Base-by-base conservation (phyloP, 2,113 vertebrate genomes). In the Megaleporinus macrocephalus region DNA sequence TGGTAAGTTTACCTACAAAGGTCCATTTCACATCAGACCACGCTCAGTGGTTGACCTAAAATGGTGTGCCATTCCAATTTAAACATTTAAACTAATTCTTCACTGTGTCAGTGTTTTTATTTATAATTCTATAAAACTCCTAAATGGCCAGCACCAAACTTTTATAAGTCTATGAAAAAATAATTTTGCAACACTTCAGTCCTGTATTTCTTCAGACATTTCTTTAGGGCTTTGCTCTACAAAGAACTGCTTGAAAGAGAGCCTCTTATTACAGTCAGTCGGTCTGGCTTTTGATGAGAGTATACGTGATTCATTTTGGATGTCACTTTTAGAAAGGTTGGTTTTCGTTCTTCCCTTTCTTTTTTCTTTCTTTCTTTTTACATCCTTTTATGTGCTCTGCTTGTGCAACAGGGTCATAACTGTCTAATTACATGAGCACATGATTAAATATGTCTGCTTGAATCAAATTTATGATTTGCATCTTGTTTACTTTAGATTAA, bases 401-500 rank as follows among this genome's bases (percentile, higher is more conserved):
- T 29, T 36, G 30, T 36, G 22, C 33, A 24, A 41, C 33, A 70
- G 33, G 66, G 12, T 24, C 22, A 70, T 22, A 70, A 44, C 36
- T 12, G 33, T 68, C 65, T 70, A 24, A 70, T 70, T 70, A 13
- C 20, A 44, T 70, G 41, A 70, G 36, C n/a, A 26, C 18, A 70
- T 70, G 66, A 44, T 41, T 70, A 47, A 76, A 76, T 41, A 62
- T 62, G 66, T 41, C 27, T 44, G 33, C 55, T 62, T 27, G 89
- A 89, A 89, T 89, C 91, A 91, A 89, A 41, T 57, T 57, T 18
- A 30, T n/a, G 29, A n/a, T 68, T 78, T 53, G 76, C 53, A 33
- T 75, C 53, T 59, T 59, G 53, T 59, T 53, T 59, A 33, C 29
- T 57, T 75, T n/a, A 75, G 33, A 70, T 70, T 70, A 44, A 70